Conservation (phyloP, 23 tunicate species). For the Halocynthia roretzi region DNA sequence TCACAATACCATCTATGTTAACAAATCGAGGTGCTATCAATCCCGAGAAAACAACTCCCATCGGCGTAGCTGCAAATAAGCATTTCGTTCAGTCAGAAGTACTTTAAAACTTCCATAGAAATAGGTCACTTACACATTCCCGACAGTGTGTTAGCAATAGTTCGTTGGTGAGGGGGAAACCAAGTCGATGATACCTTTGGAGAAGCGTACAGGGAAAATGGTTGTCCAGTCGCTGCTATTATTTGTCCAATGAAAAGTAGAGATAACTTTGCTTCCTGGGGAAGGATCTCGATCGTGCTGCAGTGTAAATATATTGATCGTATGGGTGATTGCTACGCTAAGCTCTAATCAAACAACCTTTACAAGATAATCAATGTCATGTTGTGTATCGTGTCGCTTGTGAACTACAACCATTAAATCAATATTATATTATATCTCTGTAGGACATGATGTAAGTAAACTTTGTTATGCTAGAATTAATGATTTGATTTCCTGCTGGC, state of each 20-base stretch:
- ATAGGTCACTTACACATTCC: constrained; percentile 41
- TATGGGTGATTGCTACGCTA: neutral
- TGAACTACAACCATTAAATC: no score
- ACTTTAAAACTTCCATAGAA: no score
- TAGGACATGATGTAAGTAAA: no score
- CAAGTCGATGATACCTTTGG: constrained; percentile 71
- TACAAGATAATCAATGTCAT: no score
- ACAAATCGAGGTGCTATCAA: constrained; percentile 61
- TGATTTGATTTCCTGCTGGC: no score
- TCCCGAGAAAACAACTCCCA: constrained; percentile 74
- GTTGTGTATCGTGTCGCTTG: no score
- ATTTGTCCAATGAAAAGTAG: constrained; percentile 61
- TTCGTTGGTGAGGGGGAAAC: constrained; percentile 71
- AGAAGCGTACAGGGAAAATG: constrained; percentile 66
- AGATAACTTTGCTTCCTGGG: constrained; percentile 19
- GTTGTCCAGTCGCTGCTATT: constrained; percentile 62
- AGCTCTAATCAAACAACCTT: no score
- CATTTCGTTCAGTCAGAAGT: no score
- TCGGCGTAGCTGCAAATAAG: constrained; percentile 57
- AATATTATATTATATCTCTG: no score
- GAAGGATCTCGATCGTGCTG: constrained; percentile 32
- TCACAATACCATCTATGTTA: constrained; percentile 15
- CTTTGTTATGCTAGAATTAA: no score
- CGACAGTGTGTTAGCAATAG: constrained; percentile 53
- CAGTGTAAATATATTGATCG: neutral